Evolutionary conservation across 2,113 vertebrate genomes (phyloP).

Genomic region (Ascaphus truei): DNA sequence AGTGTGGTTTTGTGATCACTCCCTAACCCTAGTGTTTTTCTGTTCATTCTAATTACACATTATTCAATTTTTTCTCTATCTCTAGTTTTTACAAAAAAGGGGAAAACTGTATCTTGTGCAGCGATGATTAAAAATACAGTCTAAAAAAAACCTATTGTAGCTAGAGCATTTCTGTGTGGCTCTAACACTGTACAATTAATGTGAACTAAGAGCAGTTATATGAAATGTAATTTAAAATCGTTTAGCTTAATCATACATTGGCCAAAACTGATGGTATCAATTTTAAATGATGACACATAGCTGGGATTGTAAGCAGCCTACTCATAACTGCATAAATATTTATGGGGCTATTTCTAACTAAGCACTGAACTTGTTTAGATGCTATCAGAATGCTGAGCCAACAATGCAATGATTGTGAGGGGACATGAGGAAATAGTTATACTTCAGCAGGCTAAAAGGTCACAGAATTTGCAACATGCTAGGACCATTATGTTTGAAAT

Average conservation of each 20-base stretch:
- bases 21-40: too few relatives aligned
- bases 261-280: constrained; percentile 50
- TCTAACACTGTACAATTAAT: too few relatives aligned
- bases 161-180: too few relatives aligned
- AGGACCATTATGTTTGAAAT: constrained; percentile 47
- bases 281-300: constrained; percentile 72
- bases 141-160: too few relatives aligned
- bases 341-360: constrained; percentile 75
- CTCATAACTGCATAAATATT: constrained; percentile 74
- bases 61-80: too few relatives aligned
- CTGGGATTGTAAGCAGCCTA: constrained; percentile 69
- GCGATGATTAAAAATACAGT: too few relatives aligned
- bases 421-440: constrained; percentile 76
- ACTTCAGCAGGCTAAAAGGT: constrained; percentile 66
- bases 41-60: too few relatives aligned
- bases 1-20: too few relatives aligned
- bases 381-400: constrained; percentile 72
- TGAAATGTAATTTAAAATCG: background rate
- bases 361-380: constrained; percentile 72
- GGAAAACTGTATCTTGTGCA: too few relatives aligned
- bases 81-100: too few relatives aligned
- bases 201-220: background rate
- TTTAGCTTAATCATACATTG: background rate
- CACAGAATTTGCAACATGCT: constrained; percentile 56
- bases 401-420: constrained; percentile 71